phyloP scores from a whole-genome alignment of 2,113 vertebrate species.

The Onychorhynchus coronatus region DNA sequence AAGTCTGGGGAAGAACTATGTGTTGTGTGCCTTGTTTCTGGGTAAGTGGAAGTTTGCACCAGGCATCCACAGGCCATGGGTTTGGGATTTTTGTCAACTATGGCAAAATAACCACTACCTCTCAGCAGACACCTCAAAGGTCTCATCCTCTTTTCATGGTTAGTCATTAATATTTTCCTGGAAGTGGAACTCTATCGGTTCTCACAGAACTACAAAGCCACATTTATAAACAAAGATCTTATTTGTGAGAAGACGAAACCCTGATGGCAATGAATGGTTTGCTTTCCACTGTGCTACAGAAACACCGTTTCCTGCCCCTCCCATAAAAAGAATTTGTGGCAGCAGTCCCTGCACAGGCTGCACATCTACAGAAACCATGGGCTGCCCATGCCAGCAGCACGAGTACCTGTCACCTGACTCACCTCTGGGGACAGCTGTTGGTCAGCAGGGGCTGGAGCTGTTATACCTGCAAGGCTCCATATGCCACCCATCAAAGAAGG shows the following conservation, averaged over 20 bases:
- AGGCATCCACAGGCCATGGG: not conserved
- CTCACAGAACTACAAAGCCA: slow-evolving; percentile 13
- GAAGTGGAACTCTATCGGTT: not conserved
- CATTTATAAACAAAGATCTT: not conserved
- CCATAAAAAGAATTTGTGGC: not conserved
- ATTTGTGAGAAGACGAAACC: slow-evolving; percentile 12
- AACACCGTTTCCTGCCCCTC: not conserved
- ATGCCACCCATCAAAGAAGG: not conserved
- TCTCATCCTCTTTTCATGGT: not conserved
- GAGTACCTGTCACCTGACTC: accelerated
- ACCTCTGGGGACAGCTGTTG: accelerated
- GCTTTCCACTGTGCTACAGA: not conserved
- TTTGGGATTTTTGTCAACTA: not conserved
- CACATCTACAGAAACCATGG: not conserved
- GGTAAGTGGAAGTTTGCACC: not conserved
- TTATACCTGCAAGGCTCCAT: accelerated
- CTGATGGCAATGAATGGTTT: not conserved
- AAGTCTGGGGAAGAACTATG: not conserved
- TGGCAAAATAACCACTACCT: not conserved
- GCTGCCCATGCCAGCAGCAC: not conserved
- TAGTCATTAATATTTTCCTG: slow-evolving; percentile 25
- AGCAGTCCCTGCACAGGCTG: not conserved
- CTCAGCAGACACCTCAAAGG: not conserved
- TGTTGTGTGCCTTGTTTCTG: not conserved
- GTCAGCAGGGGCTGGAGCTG: not conserved